Conservation (phyloP, 2,113 vertebrate genomes). For the Amblyopsis rosae region DNA sequence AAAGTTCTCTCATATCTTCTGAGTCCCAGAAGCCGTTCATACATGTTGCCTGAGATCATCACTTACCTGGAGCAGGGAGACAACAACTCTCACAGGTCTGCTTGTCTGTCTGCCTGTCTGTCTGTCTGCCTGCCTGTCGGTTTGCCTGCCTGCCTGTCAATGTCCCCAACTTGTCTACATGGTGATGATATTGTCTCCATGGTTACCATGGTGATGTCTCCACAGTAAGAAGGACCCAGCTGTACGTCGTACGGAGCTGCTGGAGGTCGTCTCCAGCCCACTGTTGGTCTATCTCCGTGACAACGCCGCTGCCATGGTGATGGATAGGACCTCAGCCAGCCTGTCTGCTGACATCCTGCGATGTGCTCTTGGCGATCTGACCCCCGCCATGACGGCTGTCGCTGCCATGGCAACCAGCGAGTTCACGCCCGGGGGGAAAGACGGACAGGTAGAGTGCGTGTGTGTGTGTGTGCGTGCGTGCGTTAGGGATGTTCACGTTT, state of each 20-base stretch:
- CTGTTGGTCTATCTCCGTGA: conserved; percentile 82
- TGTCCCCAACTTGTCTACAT: too few relatives aligned
- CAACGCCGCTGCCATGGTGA: conserved; percentile 80
- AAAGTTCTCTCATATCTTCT: conserved; percentile 91
- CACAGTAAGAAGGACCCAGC: conserved; percentile 88
- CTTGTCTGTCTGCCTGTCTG: too few relatives aligned
- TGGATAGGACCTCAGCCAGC: conserved; percentile 83
- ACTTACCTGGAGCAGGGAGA: conserved; percentile 87
- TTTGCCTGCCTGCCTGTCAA: too few relatives aligned
- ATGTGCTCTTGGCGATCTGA: conserved; percentile 80
- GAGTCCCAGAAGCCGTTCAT: conserved; percentile 86
- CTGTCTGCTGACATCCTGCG: conserved; percentile 84
- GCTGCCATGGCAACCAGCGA: conserved; percentile 82
- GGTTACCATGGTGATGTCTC: background rate
- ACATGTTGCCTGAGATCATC: conserved; percentile 89
- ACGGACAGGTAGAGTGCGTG: conserved; percentile 77
- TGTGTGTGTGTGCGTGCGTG: background rate
- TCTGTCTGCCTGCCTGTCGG: too few relatives aligned
- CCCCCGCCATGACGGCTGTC: conserved; percentile 85
- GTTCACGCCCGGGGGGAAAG: conserved; percentile 82
- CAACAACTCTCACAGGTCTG: conserved; percentile 85
- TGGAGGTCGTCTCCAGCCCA: conserved; percentile 85
- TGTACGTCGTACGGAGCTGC: conserved; percentile 81
- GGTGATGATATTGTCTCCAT: too few relatives aligned
- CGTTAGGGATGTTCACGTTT: too few relatives aligned